A percentile compares a stretch with the other conserved stretches of the same genome.
Conservation (phyloP, 1,140 invertebrate genomes). For the Meloidogyne floridensis region DNA sequence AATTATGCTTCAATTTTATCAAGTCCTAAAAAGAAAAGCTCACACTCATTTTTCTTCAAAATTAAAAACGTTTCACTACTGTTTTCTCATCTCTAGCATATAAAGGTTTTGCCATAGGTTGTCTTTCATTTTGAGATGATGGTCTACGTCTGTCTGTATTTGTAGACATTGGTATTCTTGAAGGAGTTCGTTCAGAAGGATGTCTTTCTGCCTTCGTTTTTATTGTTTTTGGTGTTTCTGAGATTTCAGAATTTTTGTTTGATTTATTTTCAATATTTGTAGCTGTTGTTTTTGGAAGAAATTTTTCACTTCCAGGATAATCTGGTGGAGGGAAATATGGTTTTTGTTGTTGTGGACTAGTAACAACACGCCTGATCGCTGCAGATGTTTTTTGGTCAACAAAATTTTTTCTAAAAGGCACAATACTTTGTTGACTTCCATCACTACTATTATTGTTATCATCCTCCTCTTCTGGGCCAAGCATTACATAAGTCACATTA, state of each 20-base stretch:
- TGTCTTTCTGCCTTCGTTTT: not conserved
- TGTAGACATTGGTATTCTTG: constrained; percentile 19
- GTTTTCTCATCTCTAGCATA: constrained; percentile 22
- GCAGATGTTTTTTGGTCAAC: not conserved
- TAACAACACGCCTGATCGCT: not conserved
- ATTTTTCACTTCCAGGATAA: constrained; percentile 42
- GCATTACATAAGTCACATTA: constrained; percentile 48
- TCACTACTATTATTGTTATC: constrained; percentile 1
- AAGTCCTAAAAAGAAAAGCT: not conserved
- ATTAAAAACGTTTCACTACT: constrained; percentile 10
- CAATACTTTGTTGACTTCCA: constrained; percentile 17
- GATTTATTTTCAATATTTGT: not conserved
- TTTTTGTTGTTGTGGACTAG: not conserved
- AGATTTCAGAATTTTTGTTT: not conserved
- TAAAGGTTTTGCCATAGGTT: constrained; percentile 20
- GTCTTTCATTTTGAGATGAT: not conserved
- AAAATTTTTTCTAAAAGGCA: constrained; percentile 11
- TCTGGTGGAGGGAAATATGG: constrained; percentile 45
- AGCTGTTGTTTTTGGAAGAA: not conserved
- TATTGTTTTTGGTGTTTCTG: not conserved
- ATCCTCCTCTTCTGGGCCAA: constrained; percentile 22
- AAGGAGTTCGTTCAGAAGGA: not conserved
- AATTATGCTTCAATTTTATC: not conserved
- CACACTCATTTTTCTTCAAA: not conserved
- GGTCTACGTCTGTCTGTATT: not conserved